phyloP scores from a whole-genome alignment of 2,797 vertebrate species.

The Catostomus latipinnis region DNA sequence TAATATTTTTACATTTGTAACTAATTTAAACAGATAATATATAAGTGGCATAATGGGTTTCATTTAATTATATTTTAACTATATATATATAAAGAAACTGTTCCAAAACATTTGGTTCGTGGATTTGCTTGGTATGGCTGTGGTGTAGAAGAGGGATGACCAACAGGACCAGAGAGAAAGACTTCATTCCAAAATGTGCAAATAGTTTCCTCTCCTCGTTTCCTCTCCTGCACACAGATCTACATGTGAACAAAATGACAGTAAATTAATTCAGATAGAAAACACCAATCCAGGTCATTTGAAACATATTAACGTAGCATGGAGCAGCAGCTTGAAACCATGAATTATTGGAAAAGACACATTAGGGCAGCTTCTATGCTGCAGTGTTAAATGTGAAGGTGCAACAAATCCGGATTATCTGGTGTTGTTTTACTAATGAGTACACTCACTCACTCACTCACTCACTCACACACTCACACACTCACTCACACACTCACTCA shows the following conservation, averaged over 20 bases:
- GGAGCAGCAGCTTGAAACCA: conserved; percentile 24
- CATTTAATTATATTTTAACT: too few relatives aligned
- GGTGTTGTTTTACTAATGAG: conserved; percentile 64
- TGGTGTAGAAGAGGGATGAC: conserved; percentile 30
- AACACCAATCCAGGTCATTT: not conserved
- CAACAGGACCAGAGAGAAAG: conserved; percentile 42
- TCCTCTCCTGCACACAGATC: conserved; percentile 27
- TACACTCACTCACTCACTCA: conserved; percentile 32
- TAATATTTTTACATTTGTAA: not conserved
- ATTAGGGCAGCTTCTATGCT: conserved; percentile 45
- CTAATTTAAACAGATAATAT: not conserved
- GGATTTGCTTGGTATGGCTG: not conserved
- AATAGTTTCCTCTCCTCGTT: conserved; percentile 38
- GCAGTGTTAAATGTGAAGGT: conserved; percentile 53
- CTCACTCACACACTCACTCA: conserved; percentile 22
- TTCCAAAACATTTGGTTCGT: conserved; percentile 36
- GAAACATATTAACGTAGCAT: conserved; percentile 8
- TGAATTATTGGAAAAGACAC: conserved; percentile 37
- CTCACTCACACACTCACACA: not conserved
- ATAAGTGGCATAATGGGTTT: too few relatives aligned
- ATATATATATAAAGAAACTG: not conserved
- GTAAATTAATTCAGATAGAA: conserved; percentile 45
- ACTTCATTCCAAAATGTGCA: conserved; percentile 38
- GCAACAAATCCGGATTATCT: conserved; percentile 60
- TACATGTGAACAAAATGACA: conserved; percentile 30